These are phyloP conservation scores for Eospalax fontanierii DNA, from an alignment of 2,797 vertebrate species.

Conservation along the genomic window DNA sequence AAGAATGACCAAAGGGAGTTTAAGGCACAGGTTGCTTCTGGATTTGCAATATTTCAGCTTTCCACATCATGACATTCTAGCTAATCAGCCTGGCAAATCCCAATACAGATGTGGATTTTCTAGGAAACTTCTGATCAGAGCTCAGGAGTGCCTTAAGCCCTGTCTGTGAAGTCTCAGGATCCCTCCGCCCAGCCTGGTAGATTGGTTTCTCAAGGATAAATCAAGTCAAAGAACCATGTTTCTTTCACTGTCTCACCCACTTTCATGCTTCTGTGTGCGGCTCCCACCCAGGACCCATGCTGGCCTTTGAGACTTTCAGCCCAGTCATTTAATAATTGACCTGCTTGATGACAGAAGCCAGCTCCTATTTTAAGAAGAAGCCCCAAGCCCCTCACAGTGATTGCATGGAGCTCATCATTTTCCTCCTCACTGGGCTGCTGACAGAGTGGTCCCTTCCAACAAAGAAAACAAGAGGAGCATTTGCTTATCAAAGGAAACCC, in stretches of 20 bases:
- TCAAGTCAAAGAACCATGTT: rapidly evolving
- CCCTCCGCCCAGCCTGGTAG: rapidly evolving
- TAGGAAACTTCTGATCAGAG: no score
- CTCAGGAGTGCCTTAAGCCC: rapidly evolving
- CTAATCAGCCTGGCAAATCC: neutral
- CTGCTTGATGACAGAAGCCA: neutral
- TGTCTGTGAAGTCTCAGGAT: neutral
- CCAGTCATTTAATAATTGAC: neutral
- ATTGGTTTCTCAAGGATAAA: rapidly evolving
- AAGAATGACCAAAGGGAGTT: neutral
- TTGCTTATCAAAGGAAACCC: constrained; percentile 80
- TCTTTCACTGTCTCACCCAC: neutral
- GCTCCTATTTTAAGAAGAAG: neutral
- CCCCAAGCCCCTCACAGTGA: neutral
- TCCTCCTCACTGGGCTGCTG: constrained; percentile 68
- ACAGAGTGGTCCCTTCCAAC: constrained; percentile 41
- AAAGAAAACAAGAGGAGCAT: constrained; percentile 68
- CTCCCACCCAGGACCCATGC: neutral
- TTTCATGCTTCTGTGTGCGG: rapidly evolving
- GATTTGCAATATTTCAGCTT: neutral
- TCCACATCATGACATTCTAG: no score
- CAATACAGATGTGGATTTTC: neutral
- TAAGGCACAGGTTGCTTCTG: neutral
- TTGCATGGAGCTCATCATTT: constrained; percentile 52
- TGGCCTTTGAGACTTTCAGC: neutral